These are phyloP conservation scores for Isurus oxyrinchus DNA, from an alignment of 2,113 vertebrate genomes.

Conservation along the genomic window DNA sequence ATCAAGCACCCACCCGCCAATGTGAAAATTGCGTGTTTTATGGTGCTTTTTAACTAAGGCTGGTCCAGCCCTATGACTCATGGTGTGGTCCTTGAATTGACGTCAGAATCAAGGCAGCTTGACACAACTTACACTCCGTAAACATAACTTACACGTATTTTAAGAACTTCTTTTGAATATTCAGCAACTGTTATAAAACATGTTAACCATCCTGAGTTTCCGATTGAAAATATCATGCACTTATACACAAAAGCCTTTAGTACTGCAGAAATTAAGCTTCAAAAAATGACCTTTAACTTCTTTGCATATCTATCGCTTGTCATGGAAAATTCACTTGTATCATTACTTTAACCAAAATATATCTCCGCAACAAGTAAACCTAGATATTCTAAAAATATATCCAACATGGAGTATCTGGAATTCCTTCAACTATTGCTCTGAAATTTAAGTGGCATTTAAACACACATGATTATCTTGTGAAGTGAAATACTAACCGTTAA, in stretches of 20 bases:
- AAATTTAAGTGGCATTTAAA: conserved; percentile 78
- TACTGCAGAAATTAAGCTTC: neutral
- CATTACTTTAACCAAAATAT: conserved; percentile 48
- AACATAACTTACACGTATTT: neutral
- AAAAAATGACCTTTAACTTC: neutral
- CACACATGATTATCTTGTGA: conserved; percentile 56
- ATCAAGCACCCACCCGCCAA: neutral
- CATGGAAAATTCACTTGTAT: conserved; percentile 25
- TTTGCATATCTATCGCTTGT: conserved; percentile 14
- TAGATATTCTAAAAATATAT: conserved; percentile 88
- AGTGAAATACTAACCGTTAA: conserved; percentile 54
- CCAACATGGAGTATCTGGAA: conserved; percentile 79
- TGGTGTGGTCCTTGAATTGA: neutral
- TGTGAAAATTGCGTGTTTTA: no score
- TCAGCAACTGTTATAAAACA: neutral
- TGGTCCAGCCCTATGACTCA: neutral
- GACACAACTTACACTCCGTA: neutral
- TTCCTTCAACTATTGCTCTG: conserved; percentile 74
- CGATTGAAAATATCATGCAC: neutral
- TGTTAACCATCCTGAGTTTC: neutral
- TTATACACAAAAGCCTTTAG: neutral
- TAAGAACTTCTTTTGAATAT: no score
- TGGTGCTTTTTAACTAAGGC: no score
- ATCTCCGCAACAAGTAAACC: conserved; percentile 65
- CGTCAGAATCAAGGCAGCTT: neutral